Percentiles rank a stretch among this genome's conserved stretches.
These are phyloP conservation scores for Drosophila melanogaster DNA, from an alignment of 1,140 invertebrate genomes.

Conservation along the genomic window DNA sequence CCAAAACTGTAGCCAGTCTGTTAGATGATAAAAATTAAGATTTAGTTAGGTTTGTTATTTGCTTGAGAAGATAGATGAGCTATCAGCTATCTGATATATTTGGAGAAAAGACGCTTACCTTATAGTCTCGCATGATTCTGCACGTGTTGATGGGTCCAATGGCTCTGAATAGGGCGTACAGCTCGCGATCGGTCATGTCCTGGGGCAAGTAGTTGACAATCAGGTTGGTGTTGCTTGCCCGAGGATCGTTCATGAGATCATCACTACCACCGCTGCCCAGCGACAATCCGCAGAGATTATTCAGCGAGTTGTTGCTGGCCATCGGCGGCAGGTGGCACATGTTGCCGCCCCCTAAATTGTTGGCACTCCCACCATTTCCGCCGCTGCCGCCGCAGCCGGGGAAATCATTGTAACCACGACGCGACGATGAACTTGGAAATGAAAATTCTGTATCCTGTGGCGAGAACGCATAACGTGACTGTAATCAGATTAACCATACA, in stretches of 20 bases:
- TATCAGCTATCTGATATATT: background rate
- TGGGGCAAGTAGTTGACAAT: slow-evolving; percentile 99
- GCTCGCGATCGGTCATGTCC: slow-evolving; percentile 95
- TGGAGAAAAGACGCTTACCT: slow-evolving; percentile 86
- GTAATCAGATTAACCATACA: slow-evolving; percentile 82
- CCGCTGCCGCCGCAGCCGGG: slow-evolving; percentile 61
- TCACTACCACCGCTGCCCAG: slow-evolving; percentile 72
- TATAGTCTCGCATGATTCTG: slow-evolving; percentile 95
- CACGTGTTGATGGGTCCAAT: slow-evolving; percentile 95
- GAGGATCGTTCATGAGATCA: slow-evolving; percentile 65
- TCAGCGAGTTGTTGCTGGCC: slow-evolving; percentile 82
- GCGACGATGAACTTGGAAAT: slow-evolving; percentile 81
- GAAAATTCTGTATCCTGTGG: slow-evolving; percentile 85
- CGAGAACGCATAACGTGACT: slow-evolving; percentile 85
- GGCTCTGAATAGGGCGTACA: slow-evolving; percentile 94
- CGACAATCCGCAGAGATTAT: slow-evolving; percentile 70
- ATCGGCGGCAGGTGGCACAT: slow-evolving; percentile 79
- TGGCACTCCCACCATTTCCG: slow-evolving; percentile 75
- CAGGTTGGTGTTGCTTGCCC: slow-evolving; percentile 89
- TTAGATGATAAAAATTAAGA: slow-evolving; percentile 51
- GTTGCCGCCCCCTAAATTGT: slow-evolving; percentile 68
- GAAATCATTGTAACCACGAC: slow-evolving; percentile 79
- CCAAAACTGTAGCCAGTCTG: slow-evolving; percentile 97
- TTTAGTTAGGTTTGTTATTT: background rate
- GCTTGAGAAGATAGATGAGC: no score